Base-by-base conservation (phyloP, 1,140 invertebrate genomes). In the Drosophila insularis region DNA sequence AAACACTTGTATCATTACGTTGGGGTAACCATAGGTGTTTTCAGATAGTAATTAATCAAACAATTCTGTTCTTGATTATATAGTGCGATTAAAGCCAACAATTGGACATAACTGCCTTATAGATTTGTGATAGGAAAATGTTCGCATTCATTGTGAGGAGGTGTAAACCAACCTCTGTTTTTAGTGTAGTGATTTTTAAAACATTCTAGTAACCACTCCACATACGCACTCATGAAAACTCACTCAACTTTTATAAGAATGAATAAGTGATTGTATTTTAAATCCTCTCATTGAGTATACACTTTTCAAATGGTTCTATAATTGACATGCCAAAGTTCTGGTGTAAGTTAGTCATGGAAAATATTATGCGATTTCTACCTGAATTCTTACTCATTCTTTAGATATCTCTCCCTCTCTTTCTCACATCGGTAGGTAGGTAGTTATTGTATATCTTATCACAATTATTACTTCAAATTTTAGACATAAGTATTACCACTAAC, bases 401-500 rank as follows among this genome's bases (percentile, higher is more conserved):
- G n/a, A n/a, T n/a, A 3, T 21, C 17, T 4, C 11, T 50, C 17
- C 4, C 6, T 10, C 35, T 37, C 35, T 37, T 37, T 11, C 19
- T 50, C 43, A 2, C 19, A 21, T 19, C 6, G 2, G 19, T 23
- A 4, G 19, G 19, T 54, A 19, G 46, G 5, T 54, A 27, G 27
- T 27, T 27, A 5, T 11, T 56, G 13, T 56, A 56, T 56, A 56
- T 56, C 54, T 56, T 56, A 56, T 56, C 54, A 10, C 21, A n/a
- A n/a, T n/a, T 13, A 56, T 56, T 23, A 56, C 13, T 50, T 50
- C 17, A 50, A 50, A 50, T 21, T 50, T 50, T 50, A 10, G 43
- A 50, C 43, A 50, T 50, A 50, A 50, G 43, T 50, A 50, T 50
- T n/a, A n/a, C n/a, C n/a, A n/a, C n/a, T n/a, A n/a, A n/a, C n/a